Conservation (phyloP, 2,888 invertebrate species). For the Aleiodes alternator region DNA sequence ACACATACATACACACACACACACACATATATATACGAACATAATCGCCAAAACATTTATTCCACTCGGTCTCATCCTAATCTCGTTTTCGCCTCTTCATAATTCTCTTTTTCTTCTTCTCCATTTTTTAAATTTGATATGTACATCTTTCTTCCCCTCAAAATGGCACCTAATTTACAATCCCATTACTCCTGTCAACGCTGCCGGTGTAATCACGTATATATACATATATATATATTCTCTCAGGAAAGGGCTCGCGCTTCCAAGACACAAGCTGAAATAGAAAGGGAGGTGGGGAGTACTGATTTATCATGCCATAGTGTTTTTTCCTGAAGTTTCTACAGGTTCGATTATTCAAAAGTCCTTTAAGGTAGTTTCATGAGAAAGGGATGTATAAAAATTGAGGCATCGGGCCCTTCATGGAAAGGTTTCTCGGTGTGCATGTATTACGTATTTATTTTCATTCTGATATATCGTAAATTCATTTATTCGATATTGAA, state of each 20-base stretch:
- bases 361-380: too few relatives aligned
- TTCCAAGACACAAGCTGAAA: background rate
- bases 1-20: too few relatives aligned
- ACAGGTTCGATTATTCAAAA: slow-evolving; percentile 28
- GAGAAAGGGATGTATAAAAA: too few relatives aligned
- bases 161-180: slow-evolving; percentile 52
- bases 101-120: slow-evolving; percentile 3
- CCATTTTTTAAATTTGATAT: slow-evolving; percentile 1
- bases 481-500: too few relatives aligned
- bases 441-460: too few relatives aligned
- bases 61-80: slow-evolving; percentile 55
- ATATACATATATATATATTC: too few relatives aligned
- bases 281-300: background rate
- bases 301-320: slow-evolving; percentile 47
- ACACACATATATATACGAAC: too few relatives aligned
- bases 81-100: slow-evolving; percentile 35
- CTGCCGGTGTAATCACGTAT: slow-evolving; percentile 33
- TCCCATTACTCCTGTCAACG: slow-evolving; percentile 48
- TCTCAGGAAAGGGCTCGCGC: too few relatives aligned
- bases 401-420: too few relatives aligned
- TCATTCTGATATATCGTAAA: too few relatives aligned
- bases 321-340: slow-evolving; percentile 18
- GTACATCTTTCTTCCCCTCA: slow-evolving; percentile 30
- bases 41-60: slow-evolving; percentile 38
- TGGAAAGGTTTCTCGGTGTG: too few relatives aligned